Evolutionary conservation across 2,888 invertebrate species (phyloP).

Genomic region (Sisyra terminalis): DNA sequence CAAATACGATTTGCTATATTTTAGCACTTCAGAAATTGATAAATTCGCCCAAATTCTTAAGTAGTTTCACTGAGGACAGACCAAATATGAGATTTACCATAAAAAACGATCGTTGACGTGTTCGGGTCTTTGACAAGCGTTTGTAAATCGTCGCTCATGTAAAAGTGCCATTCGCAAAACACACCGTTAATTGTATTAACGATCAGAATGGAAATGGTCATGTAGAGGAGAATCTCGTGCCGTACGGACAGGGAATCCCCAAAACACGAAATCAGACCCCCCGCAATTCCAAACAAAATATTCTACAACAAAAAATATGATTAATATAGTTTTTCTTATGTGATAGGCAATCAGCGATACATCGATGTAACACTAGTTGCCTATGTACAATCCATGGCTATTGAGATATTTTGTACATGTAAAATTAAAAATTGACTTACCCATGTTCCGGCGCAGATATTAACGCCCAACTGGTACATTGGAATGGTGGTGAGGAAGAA

Average conservation of each 20-base stretch:
- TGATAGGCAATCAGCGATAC: background rate
- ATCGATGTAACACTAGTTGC: background rate
- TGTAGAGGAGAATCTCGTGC: constrained; percentile 29
- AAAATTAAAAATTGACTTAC: constrained; percentile 19
- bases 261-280: constrained; percentile 30
- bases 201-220: constrained; percentile 34
- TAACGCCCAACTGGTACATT: constrained; percentile 29
- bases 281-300: constrained; percentile 29
- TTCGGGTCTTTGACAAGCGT: constrained; percentile 20
- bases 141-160: constrained; percentile 19
- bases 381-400: no score
- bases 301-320: constrained; percentile 24
- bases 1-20: no score
- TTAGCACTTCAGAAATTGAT: no score
- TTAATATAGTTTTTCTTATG: background rate
- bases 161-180: constrained; percentile 29
- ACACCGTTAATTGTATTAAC: constrained; percentile 35
- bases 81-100: no score
- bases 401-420: no score
- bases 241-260: constrained; percentile 25
- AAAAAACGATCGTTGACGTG: constrained; percentile 24
- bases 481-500: constrained; percentile 33
- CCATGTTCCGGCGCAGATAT: constrained; percentile 33
- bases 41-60: no score
- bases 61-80: no score